Base-by-base conservation (phyloP, 2,113 vertebrate species). In the Mixornis gularis region DNA sequence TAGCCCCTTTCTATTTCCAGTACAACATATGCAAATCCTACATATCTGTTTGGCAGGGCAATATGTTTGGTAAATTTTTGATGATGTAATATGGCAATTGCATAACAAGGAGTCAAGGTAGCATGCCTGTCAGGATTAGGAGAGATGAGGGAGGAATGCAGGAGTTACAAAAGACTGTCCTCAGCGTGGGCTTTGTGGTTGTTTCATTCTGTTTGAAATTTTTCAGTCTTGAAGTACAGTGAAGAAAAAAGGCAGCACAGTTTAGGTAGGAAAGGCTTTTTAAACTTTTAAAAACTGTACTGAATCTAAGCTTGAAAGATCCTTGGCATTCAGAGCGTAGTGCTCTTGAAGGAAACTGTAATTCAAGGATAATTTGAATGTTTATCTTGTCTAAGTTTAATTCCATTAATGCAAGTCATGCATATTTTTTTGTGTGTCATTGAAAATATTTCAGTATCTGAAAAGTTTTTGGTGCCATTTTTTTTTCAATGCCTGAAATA, bases 21-120 rank as follows among this genome's bases (percentile, higher is more conserved):
- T 17, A 52, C 1, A 14, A 68, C 43, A 21, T 5, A 85, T 20
- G 44, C 32, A 79, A 79, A 77, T 51, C 17, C 62, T 56, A 51
- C 69, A 79, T 91, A 52, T 76, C 63, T 92, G 36, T 76, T 93
- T 88, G 79, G 36, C 38, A 82, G 79, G 29, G 25, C 53, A 91
- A 60, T 36, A 56, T 68, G 48, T 74, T 95, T 73, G 84, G 76
- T 96, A 95, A 94, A 93, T 89, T 92, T 44, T 29, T 79, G 80
- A 52, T 89, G 77, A 79, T 79, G 44, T 48, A 70, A 88, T 53
- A 40, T 30, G 69, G 66, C 69, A 93, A 80, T 66, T 80, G 55
- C 76, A 26, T 92, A 95, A 78, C 30, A 17, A 74, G 60, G 40
- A 93, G 62, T 89, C 51, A 66, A 63, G 65, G 85, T 55, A 56